Evolutionary conservation across 2,113 vertebrate species (phyloP).

Genomic region (Corythornis cristatus): DNA sequence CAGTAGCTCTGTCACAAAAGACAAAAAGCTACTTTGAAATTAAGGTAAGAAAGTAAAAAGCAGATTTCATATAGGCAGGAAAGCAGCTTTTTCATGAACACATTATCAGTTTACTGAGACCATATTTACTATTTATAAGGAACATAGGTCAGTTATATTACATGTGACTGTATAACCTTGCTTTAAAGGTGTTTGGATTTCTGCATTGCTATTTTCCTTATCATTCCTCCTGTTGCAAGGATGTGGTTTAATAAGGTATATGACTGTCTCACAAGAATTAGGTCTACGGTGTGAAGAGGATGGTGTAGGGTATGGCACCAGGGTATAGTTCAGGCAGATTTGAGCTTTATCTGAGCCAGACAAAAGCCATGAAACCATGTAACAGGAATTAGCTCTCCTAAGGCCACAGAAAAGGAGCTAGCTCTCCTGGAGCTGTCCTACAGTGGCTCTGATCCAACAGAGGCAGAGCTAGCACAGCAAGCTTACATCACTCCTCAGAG

Average conservation of each 20-base stretch:
- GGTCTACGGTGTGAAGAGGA: background rate
- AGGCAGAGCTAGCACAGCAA: slow-evolving; percentile 1
- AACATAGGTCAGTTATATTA: background rate
- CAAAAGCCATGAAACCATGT: background rate
- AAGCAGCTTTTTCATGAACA: background rate
- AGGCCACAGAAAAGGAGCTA: background rate
- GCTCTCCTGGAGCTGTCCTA: background rate
- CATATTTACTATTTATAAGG: background rate
- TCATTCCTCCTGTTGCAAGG: background rate
- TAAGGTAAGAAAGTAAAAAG: background rate
- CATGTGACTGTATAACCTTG: background rate
- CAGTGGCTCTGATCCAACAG: background rate
- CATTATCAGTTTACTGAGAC: background rate
- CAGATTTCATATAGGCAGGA: background rate
- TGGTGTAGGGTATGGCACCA: background rate
- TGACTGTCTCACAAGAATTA: background rate
- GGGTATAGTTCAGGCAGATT: background rate
- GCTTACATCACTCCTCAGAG: background rate
- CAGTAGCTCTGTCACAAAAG: background rate
- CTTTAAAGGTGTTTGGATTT: background rate
- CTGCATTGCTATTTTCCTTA: background rate
- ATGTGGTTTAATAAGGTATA: background rate
- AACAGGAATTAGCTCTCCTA: background rate
- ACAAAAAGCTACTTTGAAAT: background rate
- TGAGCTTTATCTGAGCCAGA: slow-evolving; percentile 14